Conservation (phyloP, 2,797 vertebrate species). For the Labroides dimidiatus region DNA sequence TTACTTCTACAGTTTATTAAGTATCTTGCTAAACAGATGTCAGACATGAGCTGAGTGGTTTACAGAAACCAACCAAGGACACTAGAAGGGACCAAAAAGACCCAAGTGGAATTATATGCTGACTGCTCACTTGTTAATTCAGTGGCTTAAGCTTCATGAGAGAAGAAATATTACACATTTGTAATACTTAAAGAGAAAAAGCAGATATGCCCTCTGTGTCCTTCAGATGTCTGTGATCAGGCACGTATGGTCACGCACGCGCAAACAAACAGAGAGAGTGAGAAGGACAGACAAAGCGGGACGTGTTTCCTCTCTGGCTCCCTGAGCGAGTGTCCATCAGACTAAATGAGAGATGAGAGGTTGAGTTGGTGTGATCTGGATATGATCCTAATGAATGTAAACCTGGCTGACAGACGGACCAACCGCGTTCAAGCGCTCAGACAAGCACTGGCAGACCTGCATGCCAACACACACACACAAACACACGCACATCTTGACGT, state of each 20-base stretch:
- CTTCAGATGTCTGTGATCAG: slow-evolving; percentile 58
- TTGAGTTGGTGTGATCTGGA: slow-evolving; percentile 67
- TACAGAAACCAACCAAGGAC: slow-evolving; percentile 14
- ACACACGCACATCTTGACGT: slow-evolving; percentile 2
- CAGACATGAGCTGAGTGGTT: slow-evolving; percentile 27
- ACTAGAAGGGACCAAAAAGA: slow-evolving; percentile 13
- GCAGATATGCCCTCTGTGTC: slow-evolving; percentile 46
- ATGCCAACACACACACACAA: slow-evolving; percentile 10
- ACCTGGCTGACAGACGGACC: slow-evolving; percentile 55
- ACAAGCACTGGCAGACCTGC: slow-evolving; percentile 23
- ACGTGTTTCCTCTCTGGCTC: slow-evolving; percentile 54
- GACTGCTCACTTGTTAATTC: slow-evolving; percentile 3
- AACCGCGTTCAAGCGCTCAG: slow-evolving; percentile 45
- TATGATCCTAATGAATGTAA: slow-evolving; percentile 64
- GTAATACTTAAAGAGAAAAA: slow-evolving; percentile 25
- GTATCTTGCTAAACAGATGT: slow-evolving; percentile 23
- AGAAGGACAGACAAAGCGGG: slow-evolving; percentile 58
- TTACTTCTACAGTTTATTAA: slow-evolving; percentile 47
- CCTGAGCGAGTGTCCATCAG: slow-evolving; percentile 73
- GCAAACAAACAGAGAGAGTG: slow-evolving; percentile 53
- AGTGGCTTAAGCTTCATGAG: neutral
- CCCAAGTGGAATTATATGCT: slow-evolving; percentile 6
- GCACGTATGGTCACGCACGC: slow-evolving; percentile 58
- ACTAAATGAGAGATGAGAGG: slow-evolving; percentile 77
- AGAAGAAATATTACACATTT: slow-evolving; percentile 11